A percentile compares a stretch with the other conserved stretches of the same genome.
These are phyloP conservation scores for Exaiptasia diaphana DNA, from an alignment of 64 coral and sea anemone species.

Conservation along the genomic window DNA sequence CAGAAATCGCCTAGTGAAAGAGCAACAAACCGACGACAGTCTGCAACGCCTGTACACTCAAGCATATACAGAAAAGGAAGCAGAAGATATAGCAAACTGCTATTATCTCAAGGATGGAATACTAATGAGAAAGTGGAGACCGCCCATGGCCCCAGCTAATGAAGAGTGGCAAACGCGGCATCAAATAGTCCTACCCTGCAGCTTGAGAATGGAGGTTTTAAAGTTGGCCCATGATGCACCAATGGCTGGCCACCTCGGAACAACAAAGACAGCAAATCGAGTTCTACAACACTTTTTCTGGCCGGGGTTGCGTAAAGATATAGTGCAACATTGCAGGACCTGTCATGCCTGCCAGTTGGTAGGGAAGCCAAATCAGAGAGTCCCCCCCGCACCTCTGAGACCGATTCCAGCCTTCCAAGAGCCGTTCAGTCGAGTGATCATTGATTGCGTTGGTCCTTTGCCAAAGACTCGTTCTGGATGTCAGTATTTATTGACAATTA, in stretches of 20 bases:
- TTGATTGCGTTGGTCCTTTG: constrained; percentile 46
- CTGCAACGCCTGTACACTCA: no score
- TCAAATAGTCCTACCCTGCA: background rate
- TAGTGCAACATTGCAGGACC: background rate
- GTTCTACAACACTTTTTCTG: background rate
- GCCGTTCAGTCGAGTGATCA: constrained; percentile 21
- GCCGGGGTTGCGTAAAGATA: background rate
- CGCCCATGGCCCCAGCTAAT: constrained; percentile 10
- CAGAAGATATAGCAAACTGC: background rate
- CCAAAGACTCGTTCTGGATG: constrained; percentile 15
- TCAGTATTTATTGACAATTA: constrained; percentile 31
- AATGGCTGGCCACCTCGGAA: background rate
- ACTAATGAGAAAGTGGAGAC: background rate
- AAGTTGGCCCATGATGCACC: background rate
- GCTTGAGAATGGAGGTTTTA: background rate
- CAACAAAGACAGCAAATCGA: background rate
- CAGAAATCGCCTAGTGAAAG: constrained; percentile 9
- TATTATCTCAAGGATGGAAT: background rate
- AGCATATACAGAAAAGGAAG: no score
- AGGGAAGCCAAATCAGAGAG: background rate
- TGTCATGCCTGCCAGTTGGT: background rate
- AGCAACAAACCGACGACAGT: no score
- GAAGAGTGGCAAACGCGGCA: constrained; percentile 42
- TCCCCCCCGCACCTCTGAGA: constrained; percentile 29
- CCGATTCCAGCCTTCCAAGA: constrained; percentile 28